Evolutionary conservation across 2,888 invertebrate species (phyloP), one percentile per base, ranked within the genome.

Genomic region (Orthosia gothica): DNA sequence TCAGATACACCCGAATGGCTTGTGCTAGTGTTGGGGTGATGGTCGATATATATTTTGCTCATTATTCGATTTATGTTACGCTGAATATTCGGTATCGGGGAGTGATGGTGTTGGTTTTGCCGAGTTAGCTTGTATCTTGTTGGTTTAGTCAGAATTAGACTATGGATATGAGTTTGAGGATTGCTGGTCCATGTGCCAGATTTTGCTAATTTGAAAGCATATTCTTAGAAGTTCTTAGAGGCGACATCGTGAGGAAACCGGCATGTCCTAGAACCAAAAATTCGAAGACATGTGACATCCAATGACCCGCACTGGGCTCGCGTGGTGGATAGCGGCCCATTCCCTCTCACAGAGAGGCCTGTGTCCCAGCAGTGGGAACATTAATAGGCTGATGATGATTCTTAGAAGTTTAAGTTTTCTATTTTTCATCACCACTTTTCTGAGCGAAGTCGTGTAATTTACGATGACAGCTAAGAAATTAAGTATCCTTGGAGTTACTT

Each of bases 1-100:
- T 92, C 91, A 88, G 87, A 86, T 73, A 73, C 62, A 80, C 65
- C 66, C 62, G 49, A 83, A 73, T 76, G 68, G 57, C 45, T 67
- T 64, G 68, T 65, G 18, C 16, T 79, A 80, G 82, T 57, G 83
- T 23, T 83, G 81, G 55, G 23, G 23, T 2, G 9, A 11, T 50
- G 16, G 45, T 23, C 40, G 55, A 54, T 55, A 55, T 0, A 18
- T 13, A 50, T 49, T 62, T 61, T 16, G 40, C 15, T 50, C 9
- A 9, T 40, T 40, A 15, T 16, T 61, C 45, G 61, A 9, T 16
- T n/a, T n/a, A 20, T 59, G n/a, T 40, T 65, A 52, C 18, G 50
- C 7, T 16, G 26, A 66, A 66, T 32, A 57, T 71, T 65, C 20
- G 5, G 13, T 32, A 67, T 72, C 45, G 57, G 4, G 2, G 20